Base-by-base conservation (phyloP, 2,888 invertebrate genomes). In the Synergus itoensis region DNA sequence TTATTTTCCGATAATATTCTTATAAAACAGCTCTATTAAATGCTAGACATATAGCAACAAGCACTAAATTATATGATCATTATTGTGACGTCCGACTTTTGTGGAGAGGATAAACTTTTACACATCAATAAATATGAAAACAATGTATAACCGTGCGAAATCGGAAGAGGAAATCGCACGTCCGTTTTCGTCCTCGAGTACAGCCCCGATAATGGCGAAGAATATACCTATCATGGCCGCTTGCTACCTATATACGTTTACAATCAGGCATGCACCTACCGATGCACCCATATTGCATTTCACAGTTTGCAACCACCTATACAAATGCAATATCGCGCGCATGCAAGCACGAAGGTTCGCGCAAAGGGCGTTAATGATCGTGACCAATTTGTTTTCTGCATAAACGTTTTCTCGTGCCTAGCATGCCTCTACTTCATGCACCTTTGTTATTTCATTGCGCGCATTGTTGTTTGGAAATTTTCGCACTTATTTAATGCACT, bases 381-480 rank as follows among this genome's bases (percentile, higher is more conserved):
- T 85, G 86, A 87, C 88, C 88, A 88, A 88, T 88, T 88, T 88
- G 86, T 87, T 86, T 86, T 86, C 85, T 85, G 84, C 86, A 81
- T 84, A 85, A 87, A 85, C 86, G 85, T 82, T 88, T 86, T 87
- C 84, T 86, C 86, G 87, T 82, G 85, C 86, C 84, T 82, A 83
- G 73, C 76, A 81, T 57, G 9, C 57, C 18, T 57, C n/a, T 57
- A 57, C 57, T 57, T 57, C 78, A 63, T 63, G 75, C 36, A 79
- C 76, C 80, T 79, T 81, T 78, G 78, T 81, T 81, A 80, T 83
- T 77, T 79, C 43, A 79, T 45, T 73, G 45, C 41, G 21, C 12
- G 63, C 43, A 78, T 76, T 73, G 75, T n/a, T 53, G n/a, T 53
- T 53, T 53, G 53, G 4, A 53, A 53, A 2, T 53, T 53, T 12